Percentiles rank a stretch among this genome's conserved stretches.
phyloP scores from a whole-genome alignment of 92 coral and sea anemone genomes.

The Phenganax marumi region DNA sequence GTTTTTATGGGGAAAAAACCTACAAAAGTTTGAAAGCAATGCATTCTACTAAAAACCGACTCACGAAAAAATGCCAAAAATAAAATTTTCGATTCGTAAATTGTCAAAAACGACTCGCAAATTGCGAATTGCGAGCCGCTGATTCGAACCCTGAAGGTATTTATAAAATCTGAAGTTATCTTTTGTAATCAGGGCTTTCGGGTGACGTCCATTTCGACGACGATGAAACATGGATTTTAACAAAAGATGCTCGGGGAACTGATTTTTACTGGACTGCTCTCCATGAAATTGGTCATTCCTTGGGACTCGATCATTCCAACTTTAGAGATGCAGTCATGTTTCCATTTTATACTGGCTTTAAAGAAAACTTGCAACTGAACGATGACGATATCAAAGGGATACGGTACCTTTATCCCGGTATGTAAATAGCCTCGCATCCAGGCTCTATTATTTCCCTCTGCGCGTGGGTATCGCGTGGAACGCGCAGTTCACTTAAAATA shows the following conservation, averaged over 20 bases:
- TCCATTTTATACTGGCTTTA: constrained; percentile 78
- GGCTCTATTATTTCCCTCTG: no score
- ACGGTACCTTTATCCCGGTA: constrained; percentile 70
- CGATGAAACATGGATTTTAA: constrained; percentile 68
- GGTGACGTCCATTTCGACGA: constrained; percentile 98
- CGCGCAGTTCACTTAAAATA: neutral
- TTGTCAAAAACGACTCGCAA: no score
- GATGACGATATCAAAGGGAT: constrained; percentile 80
- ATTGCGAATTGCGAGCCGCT: no score
- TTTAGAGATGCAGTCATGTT: constrained; percentile 71
- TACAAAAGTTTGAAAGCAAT: no score
- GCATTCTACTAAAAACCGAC: no score
- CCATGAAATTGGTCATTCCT: constrained; percentile 90
- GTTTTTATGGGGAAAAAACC: no score
- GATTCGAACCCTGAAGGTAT: no score
- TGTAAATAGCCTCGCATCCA: neutral
- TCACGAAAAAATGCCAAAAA: no score
- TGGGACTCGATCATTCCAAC: constrained; percentile 87
- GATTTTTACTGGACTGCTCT: constrained; percentile 85
- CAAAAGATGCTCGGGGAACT: constrained; percentile 51
- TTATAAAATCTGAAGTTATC: constrained; percentile 4
- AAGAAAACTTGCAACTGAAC: constrained; percentile 60
- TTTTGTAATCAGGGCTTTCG: constrained; percentile 53
- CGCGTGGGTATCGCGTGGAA: no score
- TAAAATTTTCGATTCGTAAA: no score